Evolutionary conservation across 2,113 vertebrate species (phyloP).

Genomic region (Sebastes fasciatus): DNA sequence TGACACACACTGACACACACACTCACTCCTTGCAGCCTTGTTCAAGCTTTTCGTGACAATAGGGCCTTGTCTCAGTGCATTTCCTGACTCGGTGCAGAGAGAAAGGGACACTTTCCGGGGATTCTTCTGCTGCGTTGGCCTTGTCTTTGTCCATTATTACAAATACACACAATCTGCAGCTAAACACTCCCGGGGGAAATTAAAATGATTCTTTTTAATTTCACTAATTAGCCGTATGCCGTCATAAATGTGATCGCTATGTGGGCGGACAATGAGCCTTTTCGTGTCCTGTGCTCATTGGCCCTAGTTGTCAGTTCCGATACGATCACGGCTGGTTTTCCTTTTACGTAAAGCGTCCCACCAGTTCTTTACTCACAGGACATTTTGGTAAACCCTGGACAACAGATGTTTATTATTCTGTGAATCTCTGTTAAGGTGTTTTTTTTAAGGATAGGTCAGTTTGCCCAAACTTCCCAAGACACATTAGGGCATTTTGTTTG

Average conservation of each 20-base stretch:
- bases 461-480: not conserved
- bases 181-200: slow-evolving; percentile 28
- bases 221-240: slow-evolving; percentile 25
- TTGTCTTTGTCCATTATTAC: slow-evolving; percentile 36
- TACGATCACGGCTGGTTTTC: slow-evolving; percentile 37
- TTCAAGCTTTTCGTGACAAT: slow-evolving; percentile 61
- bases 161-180: slow-evolving; percentile 22
- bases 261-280: slow-evolving; percentile 40
- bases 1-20: slow-evolving; percentile 9
- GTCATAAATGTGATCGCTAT: slow-evolving; percentile 27
- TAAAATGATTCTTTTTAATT: slow-evolving; percentile 42
- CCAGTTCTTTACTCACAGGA: not conserved
- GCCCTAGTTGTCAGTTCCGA: slow-evolving; percentile 12
- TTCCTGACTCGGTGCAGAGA: slow-evolving; percentile 64
- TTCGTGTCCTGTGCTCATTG: not conserved
- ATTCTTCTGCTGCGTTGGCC: slow-evolving; percentile 64
- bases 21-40: slow-evolving; percentile 5
- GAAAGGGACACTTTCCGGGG: slow-evolving; percentile 73
- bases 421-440: not conserved
- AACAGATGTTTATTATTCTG: not conserved
- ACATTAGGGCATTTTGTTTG: not conserved
- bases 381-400: not conserved
- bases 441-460: not conserved
- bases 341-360: slow-evolving; percentile 10
- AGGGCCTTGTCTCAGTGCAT: slow-evolving; percentile 45